These are phyloP conservation scores for Ericerus pela DNA, from an alignment of 1,140 invertebrate genomes.

Conservation along the genomic window DNA sequence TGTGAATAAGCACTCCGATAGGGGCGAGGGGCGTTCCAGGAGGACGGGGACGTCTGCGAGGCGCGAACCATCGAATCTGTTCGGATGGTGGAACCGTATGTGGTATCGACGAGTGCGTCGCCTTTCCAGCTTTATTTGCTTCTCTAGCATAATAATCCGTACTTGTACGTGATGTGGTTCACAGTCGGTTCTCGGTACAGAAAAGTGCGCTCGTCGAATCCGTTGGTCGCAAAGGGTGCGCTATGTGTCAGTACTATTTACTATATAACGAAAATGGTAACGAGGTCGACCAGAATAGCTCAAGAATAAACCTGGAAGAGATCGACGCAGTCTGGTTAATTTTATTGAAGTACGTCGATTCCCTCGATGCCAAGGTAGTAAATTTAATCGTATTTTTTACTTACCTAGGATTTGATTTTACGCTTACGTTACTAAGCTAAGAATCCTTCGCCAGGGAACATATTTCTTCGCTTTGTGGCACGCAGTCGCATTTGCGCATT, in stretches of 20 bases:
- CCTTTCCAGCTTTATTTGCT: too few species aligned
- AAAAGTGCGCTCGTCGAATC: slow-evolving; percentile 47
- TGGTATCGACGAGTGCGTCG: too few species aligned
- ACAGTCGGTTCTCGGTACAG: neutral
- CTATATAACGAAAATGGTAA: slow-evolving; percentile 25
- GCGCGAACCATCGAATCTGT: too few species aligned
- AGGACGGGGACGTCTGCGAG: too few species aligned
- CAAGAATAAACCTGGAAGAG: slow-evolving; percentile 31
- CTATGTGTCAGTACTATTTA: slow-evolving; percentile 46
- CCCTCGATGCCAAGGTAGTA: slow-evolving; percentile 56
- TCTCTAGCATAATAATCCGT: too few species aligned
- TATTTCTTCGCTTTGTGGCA: slow-evolving; percentile 58
- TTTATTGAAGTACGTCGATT: slow-evolving; percentile 61
- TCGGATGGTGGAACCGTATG: too few species aligned
- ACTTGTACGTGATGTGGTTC: neutral
- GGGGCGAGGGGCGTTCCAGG: too few species aligned
- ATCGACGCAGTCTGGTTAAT: slow-evolving; percentile 50
- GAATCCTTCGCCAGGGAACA: slow-evolving; percentile 19
- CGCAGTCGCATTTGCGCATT: slow-evolving; percentile 55
- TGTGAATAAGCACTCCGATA: too few species aligned
- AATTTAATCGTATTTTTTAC: slow-evolving; percentile 15
- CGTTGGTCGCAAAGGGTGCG: slow-evolving; percentile 55
- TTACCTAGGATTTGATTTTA: slow-evolving; percentile 1
- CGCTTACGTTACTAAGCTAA: neutral
- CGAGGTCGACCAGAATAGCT: slow-evolving; percentile 13